These are phyloP conservation scores for Setipinna tenuifilis DNA, from an alignment of 2,797 vertebrate genomes.

Conservation along the genomic window DNA sequence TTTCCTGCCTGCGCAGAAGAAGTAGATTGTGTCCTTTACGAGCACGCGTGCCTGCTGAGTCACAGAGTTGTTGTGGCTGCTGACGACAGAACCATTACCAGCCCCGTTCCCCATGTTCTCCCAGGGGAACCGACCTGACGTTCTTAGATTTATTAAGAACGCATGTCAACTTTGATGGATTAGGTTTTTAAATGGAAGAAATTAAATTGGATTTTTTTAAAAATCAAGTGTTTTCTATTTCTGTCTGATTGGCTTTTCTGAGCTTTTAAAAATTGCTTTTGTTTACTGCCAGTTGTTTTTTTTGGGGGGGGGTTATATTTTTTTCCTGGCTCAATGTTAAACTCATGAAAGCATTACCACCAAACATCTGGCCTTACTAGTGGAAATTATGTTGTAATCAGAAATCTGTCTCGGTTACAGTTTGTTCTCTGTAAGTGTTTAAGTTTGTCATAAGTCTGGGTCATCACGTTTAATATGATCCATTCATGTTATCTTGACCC, in stretches of 20 bases:
- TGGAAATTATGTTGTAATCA: background rate
- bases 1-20: too few species aligned
- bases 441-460: too few species aligned
- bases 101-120: background rate
- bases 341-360: background rate
- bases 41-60: background rate
- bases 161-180: conserved; percentile 3
- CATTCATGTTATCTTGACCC: too few species aligned
- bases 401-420: background rate
- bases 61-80: background rate
- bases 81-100: background rate
- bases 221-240: background rate
- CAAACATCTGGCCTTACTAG: background rate
- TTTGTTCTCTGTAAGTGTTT: background rate
- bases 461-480: too few species aligned
- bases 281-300: background rate
- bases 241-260: background rate
- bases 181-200: background rate
- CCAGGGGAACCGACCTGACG: background rate
- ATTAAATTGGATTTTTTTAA: background rate
- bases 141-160: background rate
- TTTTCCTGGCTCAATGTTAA: background rate
- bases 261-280: background rate
- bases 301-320: background rate
- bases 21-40: too few species aligned